Conservation (phyloP, 2,797 vertebrate genomes). For the Dromococcyx pavoninus region DNA sequence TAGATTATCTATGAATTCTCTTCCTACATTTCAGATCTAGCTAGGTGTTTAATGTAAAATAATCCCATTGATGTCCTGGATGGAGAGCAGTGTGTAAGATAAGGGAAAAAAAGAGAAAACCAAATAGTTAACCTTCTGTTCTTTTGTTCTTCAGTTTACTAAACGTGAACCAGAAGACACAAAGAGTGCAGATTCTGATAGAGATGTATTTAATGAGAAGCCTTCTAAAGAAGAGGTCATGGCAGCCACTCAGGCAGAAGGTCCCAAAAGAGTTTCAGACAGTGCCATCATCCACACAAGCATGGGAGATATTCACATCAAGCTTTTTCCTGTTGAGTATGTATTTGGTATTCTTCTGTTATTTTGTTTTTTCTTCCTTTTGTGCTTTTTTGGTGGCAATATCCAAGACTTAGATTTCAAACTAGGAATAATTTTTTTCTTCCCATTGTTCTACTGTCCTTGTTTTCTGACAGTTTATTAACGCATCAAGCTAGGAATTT, state of each 20-base stretch:
- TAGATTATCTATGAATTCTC: not conserved
- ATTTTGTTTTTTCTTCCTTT: not conserved
- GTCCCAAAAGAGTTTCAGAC: conserved; percentile 96
- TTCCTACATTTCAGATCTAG: not conserved
- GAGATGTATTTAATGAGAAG: conserved; percentile 98
- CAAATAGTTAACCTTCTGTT: not conserved
- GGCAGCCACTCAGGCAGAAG: conserved; percentile 98
- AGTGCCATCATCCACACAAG: conserved; percentile 98
- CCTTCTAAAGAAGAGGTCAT: conserved; percentile 99
- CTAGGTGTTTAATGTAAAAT: not conserved
- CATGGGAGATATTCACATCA: conserved; percentile 98
- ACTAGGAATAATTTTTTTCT: not conserved
- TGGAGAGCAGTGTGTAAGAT: not conserved
- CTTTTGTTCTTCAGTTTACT: conserved; percentile 83
- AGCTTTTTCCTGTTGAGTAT: conserved; percentile 97
- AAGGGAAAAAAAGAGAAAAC: not conserved
- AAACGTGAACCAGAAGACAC: conserved; percentile 97
- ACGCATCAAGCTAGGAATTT: not conserved
- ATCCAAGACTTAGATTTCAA: not conserved
- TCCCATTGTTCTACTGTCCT: not conserved
- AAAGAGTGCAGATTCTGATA: conserved; percentile 95
- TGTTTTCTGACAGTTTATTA: not conserved
- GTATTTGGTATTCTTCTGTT: conserved; percentile 61
- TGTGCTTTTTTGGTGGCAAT: not conserved
- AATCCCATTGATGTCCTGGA: not conserved